Conservation (phyloP, 2,888 invertebrate species). For the Protodeltote pygarga region DNA sequence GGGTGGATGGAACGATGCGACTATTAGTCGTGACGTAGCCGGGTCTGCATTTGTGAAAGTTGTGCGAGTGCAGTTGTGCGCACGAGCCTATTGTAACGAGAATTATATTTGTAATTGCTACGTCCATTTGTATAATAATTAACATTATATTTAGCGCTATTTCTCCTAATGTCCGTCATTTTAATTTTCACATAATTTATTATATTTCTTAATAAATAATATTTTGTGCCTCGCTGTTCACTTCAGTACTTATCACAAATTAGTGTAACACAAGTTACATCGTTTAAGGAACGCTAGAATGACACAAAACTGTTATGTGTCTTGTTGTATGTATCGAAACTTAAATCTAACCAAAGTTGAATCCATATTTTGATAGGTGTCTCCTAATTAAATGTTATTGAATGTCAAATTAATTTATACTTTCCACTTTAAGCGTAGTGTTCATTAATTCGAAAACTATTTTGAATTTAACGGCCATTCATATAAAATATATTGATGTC, state of each 20-base stretch:
- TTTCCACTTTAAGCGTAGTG: constrained; percentile 21
- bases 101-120: constrained; percentile 61
- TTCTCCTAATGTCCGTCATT: constrained; percentile 37
- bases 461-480: constrained; percentile 8
- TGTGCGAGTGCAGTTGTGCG: constrained; percentile 16
- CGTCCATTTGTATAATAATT: constrained; percentile 78
- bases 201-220: constrained; percentile 16
- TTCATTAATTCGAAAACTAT: too few relatives aligned
- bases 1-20: constrained; percentile 6
- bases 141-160: constrained; percentile 56
- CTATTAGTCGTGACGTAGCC: constrained; percentile 9
- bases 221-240: constrained; percentile 47
- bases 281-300: constrained; percentile 17
- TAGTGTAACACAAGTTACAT: constrained; percentile 36
- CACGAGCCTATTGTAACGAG: constrained; percentile 1
- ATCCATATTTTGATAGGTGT: constrained; percentile 48
- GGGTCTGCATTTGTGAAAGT: constrained; percentile 10
- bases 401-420: constrained; percentile 13
- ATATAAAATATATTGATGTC: too few relatives aligned
- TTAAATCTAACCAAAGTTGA: constrained; percentile 59
- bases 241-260: constrained; percentile 61
- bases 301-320: constrained; percentile 57
- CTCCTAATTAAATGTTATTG: constrained; percentile 43
- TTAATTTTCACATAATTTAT: constrained; percentile 30
- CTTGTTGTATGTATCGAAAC: constrained; percentile 54